Percentiles rank a stretch among this genome's conserved stretches.
phyloP scores from a whole-genome alignment of 2,888 invertebrate genomes.

The Drosophila histrio region DNA sequence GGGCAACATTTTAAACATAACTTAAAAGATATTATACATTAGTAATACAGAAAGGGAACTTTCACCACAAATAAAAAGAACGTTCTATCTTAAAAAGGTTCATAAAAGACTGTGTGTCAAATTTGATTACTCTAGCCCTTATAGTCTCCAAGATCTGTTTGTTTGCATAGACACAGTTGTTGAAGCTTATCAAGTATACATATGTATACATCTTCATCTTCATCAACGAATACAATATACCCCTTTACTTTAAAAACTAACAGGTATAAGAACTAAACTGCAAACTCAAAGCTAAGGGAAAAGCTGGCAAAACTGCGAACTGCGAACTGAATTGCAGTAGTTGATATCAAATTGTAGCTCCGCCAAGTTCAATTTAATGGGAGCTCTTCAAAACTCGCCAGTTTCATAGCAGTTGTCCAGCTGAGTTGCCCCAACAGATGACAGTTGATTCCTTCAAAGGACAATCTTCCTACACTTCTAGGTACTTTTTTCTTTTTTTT shows the following conservation, averaged over 20 bases:
- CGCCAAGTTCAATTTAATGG: conserved; percentile 58
- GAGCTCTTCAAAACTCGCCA: conserved; percentile 39
- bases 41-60: too few relatives aligned
- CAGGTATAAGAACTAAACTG: neutral
- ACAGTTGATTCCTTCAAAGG: conserved; percentile 30
- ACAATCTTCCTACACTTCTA: neutral
- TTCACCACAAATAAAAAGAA: neutral
- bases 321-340: conserved; percentile 2
- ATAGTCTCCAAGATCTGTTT: too few relatives aligned
- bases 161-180: too few relatives aligned
- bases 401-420: conserved; percentile 29
- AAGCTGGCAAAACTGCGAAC: conserved; percentile 12
- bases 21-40: too few relatives aligned
- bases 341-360: conserved; percentile 39
- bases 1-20: too few relatives aligned
- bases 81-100: too few relatives aligned
- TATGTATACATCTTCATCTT: too few relatives aligned
- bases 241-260: too few relatives aligned
- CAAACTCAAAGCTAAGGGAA: conserved; percentile 7
- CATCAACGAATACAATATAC: too few relatives aligned
- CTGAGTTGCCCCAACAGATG: conserved; percentile 29
- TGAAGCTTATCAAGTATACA: too few relatives aligned
- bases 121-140: too few relatives aligned
- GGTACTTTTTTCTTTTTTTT: neutral
- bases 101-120: too few relatives aligned